Conservation (phyloP, 2,113 vertebrate genomes). For the Pseudopodoces humilis region DNA sequence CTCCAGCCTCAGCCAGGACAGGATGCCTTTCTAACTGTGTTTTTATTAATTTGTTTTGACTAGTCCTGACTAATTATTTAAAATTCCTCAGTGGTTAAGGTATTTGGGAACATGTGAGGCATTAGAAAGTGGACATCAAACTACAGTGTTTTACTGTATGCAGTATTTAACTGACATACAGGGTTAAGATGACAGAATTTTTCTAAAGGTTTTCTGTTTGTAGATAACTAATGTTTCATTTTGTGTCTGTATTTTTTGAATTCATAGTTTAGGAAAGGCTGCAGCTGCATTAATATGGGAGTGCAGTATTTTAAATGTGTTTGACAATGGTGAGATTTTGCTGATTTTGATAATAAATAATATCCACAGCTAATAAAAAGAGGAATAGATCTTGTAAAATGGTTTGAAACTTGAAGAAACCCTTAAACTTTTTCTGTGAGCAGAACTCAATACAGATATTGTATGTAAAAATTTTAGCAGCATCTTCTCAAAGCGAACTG, state of each 20-base stretch:
- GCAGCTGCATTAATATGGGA: background rate
- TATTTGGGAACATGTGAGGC: background rate
- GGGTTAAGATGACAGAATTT: background rate
- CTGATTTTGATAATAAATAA: background rate
- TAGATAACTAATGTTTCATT: background rate
- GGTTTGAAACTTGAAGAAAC: background rate
- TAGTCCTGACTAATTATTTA: background rate
- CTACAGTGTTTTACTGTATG: background rate
- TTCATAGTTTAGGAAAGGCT: background rate
- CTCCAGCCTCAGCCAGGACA: background rate
- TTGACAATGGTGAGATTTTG: background rate
- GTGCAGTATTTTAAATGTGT: background rate
- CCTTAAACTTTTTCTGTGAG: background rate
- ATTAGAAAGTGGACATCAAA: background rate
- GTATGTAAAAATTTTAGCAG: background rate
- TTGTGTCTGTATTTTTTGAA: background rate
- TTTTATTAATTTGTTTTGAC: constrained; percentile 2
- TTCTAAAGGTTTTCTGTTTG: background rate
- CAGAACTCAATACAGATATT: background rate
- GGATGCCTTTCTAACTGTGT: background rate
- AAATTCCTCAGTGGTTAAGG: background rate
- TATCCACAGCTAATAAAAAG: background rate
- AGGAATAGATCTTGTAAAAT: background rate
- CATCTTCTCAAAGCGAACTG: background rate
- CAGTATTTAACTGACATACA: background rate